Percentiles rank a stretch among this genome's conserved stretches.
Conservation (phyloP, 2,113 vertebrate genomes). For the Verasper variegatus region DNA sequence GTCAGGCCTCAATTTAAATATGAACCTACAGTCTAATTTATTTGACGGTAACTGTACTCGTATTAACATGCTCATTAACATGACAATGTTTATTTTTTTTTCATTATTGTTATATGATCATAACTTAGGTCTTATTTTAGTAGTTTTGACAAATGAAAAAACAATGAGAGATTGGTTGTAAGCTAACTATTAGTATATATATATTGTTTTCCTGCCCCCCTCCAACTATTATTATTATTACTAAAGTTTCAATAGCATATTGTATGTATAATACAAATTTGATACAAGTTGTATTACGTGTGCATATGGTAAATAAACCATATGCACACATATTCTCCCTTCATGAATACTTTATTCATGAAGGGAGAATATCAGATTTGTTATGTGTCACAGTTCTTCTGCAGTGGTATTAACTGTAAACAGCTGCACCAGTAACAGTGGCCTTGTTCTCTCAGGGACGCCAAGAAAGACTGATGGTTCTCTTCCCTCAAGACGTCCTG, state of each 20-base stretch:
- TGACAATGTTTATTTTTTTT: neutral
- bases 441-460: constrained; percentile 69
- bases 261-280: neutral
- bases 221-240: too few species aligned
- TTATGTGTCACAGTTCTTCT: neutral
- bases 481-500: constrained; percentile 85
- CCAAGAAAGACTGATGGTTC: constrained; percentile 81
- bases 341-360: too few species aligned
- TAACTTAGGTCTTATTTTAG: too few species aligned
- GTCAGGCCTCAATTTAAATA: too few species aligned
- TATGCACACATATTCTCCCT: too few species aligned
- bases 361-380: neutral
- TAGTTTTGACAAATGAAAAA: too few species aligned
- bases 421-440: neutral
- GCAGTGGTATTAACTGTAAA: neutral
- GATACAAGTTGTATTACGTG: neutral
- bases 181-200: too few species aligned
- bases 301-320: neutral
- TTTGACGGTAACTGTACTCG: neutral
- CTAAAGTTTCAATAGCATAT: neutral
- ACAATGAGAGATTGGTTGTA: too few species aligned
- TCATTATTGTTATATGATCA: too few species aligned
- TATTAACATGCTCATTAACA: neutral
- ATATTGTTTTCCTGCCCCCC: too few species aligned
- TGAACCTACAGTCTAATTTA: neutral